phyloP scores from a whole-genome alignment of 2,888 invertebrate species.

The Eupithecia exiguata region DNA sequence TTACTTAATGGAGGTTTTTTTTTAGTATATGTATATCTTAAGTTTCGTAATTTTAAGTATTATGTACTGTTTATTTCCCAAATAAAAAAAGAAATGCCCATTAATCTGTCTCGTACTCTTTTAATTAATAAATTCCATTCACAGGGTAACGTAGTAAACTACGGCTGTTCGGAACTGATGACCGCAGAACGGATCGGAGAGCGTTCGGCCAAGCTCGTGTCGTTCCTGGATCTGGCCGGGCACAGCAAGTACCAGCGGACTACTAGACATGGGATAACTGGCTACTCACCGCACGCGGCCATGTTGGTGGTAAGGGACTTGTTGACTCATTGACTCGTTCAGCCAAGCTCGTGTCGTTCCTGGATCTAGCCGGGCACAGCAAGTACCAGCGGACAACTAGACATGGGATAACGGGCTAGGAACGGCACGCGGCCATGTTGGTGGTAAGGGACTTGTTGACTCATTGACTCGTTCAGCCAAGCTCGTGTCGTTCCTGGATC shows the following conservation, averaged over 20 bases:
- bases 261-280: slow-evolving; percentile 96
- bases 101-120: too few species aligned
- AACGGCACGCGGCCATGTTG: slow-evolving; percentile 88
- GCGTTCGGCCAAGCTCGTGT: slow-evolving; percentile 95
- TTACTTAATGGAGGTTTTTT: too few species aligned
- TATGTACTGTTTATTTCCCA: too few species aligned
- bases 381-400: slow-evolving; percentile 98
- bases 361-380: slow-evolving; percentile 97
- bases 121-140: too few species aligned
- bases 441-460: slow-evolving; percentile 75
- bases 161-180: slow-evolving; percentile 93
- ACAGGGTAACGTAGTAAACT: slow-evolving; percentile 93
- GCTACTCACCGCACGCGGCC: slow-evolving; percentile 93
- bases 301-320: slow-evolving; percentile 80
- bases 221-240: slow-evolving; percentile 97
- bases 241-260: slow-evolving; percentile 98
- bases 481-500: slow-evolving; percentile 94
- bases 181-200: slow-evolving; percentile 97
- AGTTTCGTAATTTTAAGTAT: too few species aligned
- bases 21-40: too few species aligned
- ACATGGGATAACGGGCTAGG: slow-evolving; percentile 96
- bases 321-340: slow-evolving; percentile 88
- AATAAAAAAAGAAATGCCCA: too few species aligned
- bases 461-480: slow-evolving; percentile 93
- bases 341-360: slow-evolving; percentile 92